phyloP scores from a whole-genome alignment of 2,113 vertebrate genomes.

The Clupea harengus region DNA sequence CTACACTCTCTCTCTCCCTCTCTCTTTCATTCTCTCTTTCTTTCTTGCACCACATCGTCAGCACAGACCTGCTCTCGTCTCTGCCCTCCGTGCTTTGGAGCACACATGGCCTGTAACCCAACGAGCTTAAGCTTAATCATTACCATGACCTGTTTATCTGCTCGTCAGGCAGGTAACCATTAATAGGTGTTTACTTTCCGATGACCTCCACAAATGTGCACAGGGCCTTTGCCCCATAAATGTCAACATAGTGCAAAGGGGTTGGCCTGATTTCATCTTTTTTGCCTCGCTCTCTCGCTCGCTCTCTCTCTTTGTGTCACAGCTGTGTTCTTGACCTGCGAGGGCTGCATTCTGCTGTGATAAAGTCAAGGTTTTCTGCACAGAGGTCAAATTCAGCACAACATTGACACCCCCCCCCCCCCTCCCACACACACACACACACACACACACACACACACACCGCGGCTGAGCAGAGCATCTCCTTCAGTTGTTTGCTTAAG shows the following conservation, averaged over 20 bases:
- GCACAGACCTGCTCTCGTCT: slow-evolving; percentile 67
- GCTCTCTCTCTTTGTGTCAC: slow-evolving; percentile 39
- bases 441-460: background rate
- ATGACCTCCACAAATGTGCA: slow-evolving; percentile 89
- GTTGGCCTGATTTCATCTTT: slow-evolving; percentile 51
- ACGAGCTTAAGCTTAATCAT: slow-evolving; percentile 89
- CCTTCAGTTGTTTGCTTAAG: slow-evolving; percentile 14
- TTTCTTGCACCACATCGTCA: slow-evolving; percentile 47
- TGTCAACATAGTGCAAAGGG: slow-evolving; percentile 72
- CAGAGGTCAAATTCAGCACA: slow-evolving; percentile 5
- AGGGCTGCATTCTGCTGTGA: slow-evolving; percentile 41
- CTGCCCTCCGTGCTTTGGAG: slow-evolving; percentile 65
- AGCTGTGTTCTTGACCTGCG: slow-evolving; percentile 51
- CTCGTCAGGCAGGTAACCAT: slow-evolving; percentile 95
- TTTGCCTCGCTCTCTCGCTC: slow-evolving; percentile 26
- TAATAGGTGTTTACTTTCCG: slow-evolving; percentile 98
- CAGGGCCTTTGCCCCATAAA: slow-evolving; percentile 80
- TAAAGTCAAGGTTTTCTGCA: slow-evolving; percentile 30
- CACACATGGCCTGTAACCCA: slow-evolving; percentile 72
- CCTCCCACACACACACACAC: no score
- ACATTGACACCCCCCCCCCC: background rate
- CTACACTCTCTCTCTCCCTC: slow-evolving; percentile 64
- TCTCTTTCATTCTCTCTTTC: slow-evolving; percentile 66
- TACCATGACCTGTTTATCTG: slow-evolving; percentile 93
- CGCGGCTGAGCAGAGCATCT: slow-evolving; percentile 1